Evolutionary conservation across 2,888 invertebrate species (phyloP).

Genomic region (Ecdyonurus torrentis): DNA sequence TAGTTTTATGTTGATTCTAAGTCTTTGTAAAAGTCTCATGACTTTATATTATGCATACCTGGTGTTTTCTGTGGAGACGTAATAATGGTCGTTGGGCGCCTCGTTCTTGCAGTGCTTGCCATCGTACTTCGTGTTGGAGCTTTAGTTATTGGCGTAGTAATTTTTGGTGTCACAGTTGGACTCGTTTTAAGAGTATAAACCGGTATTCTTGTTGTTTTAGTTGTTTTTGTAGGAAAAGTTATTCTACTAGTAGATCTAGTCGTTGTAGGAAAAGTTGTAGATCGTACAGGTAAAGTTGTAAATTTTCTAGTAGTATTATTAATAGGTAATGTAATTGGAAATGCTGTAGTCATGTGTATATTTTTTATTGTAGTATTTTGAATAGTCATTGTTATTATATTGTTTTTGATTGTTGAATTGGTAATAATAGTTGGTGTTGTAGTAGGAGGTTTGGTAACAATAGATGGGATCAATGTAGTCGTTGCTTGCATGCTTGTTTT

Average conservation of each 20-base stretch:
- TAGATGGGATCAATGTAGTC: too few relatives aligned
- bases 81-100: too few relatives aligned
- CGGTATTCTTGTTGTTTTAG: conserved; percentile 11
- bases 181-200: conserved; percentile 12
- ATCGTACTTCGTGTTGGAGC: conserved; percentile 5
- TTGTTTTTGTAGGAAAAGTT: conserved; percentile 11
- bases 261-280: conserved; percentile 15
- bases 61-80: too few relatives aligned
- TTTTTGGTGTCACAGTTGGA: neutral
- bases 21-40: too few relatives aligned
- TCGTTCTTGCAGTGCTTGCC: conserved; percentile 5
- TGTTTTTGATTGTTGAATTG: neutral
- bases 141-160: neutral
- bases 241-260: conserved; percentile 13
- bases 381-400: conserved; percentile 13
- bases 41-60: too few relatives aligned
- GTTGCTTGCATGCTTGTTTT: too few relatives aligned
- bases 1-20: too few relatives aligned
- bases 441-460: too few relatives aligned
- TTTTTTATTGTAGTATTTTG: conserved; percentile 8
- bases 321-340: neutral
- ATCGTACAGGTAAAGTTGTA: conserved; percentile 14
- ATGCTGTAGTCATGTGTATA: neutral
- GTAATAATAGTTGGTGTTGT: conserved; percentile 5
- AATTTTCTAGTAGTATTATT: conserved; percentile 19